Percentiles rank a stretch among this genome's conserved stretches.
phyloP scores from a whole-genome alignment of 2,888 invertebrate species.

The Pyrgus malvae region DNA sequence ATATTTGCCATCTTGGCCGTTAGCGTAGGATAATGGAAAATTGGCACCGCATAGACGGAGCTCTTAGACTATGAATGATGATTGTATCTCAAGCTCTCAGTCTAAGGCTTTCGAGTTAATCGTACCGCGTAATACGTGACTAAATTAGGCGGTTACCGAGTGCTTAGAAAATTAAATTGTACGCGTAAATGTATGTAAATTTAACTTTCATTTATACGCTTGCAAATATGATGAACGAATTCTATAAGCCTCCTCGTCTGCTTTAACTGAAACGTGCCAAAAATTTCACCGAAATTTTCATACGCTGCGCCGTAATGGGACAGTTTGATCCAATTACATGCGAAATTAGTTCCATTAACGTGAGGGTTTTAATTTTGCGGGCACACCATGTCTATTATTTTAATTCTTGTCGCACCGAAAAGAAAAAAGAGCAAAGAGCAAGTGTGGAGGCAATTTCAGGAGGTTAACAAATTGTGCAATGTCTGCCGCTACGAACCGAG shows the following conservation, averaged over 20 bases:
- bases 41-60: slow-evolving; percentile 56
- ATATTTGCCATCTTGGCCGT: slow-evolving; percentile 57
- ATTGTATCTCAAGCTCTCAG: slow-evolving; percentile 41
- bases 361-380: slow-evolving; percentile 37
- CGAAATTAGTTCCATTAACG: slow-evolving; percentile 37
- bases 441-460: slow-evolving; percentile 61
- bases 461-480: slow-evolving; percentile 73
- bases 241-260: slow-evolving; percentile 25
- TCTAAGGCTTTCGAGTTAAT: slow-evolving; percentile 35
- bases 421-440: slow-evolving; percentile 39
- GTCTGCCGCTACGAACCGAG: slow-evolving; percentile 57
- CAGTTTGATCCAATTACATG: slow-evolving; percentile 37
- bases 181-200: not conserved
- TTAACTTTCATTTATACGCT: slow-evolving; percentile 4
- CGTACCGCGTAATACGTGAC: slow-evolving; percentile 17
- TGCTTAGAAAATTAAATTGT: slow-evolving; percentile 2
- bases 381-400: slow-evolving; percentile 36
- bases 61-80: slow-evolving; percentile 58
- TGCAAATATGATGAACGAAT: slow-evolving; percentile 7
- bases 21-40: slow-evolving; percentile 61
- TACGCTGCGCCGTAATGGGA: slow-evolving; percentile 27
- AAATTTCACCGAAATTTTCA: slow-evolving; percentile 28
- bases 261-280: slow-evolving; percentile 27
- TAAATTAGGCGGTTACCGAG: not conserved
- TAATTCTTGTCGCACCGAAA: slow-evolving; percentile 41